These are phyloP conservation scores for Aphelinus certus DNA, from an alignment of 1,140 invertebrate genomes.

Conservation along the genomic window DNA sequence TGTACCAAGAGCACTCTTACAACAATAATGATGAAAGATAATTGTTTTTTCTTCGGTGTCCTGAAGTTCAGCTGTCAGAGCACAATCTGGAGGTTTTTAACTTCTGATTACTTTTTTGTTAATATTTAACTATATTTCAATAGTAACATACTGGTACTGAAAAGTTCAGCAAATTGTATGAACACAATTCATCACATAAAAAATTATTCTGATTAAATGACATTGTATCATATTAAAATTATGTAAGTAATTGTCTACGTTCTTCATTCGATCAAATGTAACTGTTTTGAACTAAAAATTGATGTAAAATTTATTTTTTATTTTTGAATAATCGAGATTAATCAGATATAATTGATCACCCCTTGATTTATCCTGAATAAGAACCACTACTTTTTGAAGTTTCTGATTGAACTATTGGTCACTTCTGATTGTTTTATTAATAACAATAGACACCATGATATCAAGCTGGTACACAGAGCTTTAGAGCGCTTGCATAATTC, in stretches of 20 bases:
- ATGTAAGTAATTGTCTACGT: slow-evolving; percentile 12
- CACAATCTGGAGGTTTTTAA: slow-evolving; percentile 16
- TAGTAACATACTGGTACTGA: neutral
- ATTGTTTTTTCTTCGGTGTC: slow-evolving; percentile 17
- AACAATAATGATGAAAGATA: too few species aligned
- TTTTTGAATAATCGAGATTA: too few species aligned
- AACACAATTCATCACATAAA: neutral
- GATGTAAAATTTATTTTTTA: too few species aligned
- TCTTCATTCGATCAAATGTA: too few species aligned
- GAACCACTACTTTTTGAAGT: too few species aligned
- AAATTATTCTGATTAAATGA: neutral
- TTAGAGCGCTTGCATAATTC: slow-evolving; percentile 6
- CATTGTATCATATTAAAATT: slow-evolving; percentile 29
- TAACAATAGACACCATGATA: slow-evolving; percentile 19
- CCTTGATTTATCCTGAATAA: too few species aligned
- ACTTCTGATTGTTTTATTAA: too few species aligned
- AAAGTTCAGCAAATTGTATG: slow-evolving; percentile 2
- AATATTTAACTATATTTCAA: slow-evolving; percentile 8
- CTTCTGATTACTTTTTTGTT: neutral
- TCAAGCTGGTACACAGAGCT: slow-evolving; percentile 1
- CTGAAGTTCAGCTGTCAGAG: slow-evolving; percentile 32
- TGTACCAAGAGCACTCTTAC: too few species aligned
- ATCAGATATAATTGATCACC: too few species aligned
- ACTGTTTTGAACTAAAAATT: too few species aligned
- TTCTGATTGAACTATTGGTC: too few species aligned